Evolutionary conservation across 1,140 invertebrate species (phyloP).

Genomic region (Whitmania pigra): DNA sequence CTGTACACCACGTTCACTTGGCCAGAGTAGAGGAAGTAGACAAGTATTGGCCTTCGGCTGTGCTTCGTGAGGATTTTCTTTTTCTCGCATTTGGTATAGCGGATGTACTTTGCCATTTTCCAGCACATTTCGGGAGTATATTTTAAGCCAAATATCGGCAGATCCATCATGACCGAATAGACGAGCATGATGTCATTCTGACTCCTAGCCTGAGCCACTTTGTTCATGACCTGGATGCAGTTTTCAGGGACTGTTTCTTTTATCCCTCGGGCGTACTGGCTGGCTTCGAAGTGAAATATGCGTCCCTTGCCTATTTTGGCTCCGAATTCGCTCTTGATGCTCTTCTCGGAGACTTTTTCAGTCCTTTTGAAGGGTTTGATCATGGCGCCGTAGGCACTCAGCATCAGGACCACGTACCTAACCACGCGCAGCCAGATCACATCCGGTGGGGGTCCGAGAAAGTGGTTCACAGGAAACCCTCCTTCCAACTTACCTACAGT

Average conservation of each 20-base stretch:
- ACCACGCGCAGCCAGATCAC: background rate
- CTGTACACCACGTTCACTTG: background rate
- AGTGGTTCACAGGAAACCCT: background rate
- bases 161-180: conserved; percentile 3
- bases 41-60: background rate
- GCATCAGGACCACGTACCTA: background rate
- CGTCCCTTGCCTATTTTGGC: background rate
- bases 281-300: background rate
- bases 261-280: too few species aligned
- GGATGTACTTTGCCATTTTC: conserved; percentile 4
- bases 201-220: background rate
- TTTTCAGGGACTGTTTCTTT: background rate
- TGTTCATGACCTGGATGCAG: background rate
- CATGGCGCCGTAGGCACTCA: background rate
- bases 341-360: background rate
- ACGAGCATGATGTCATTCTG: background rate
- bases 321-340: background rate
- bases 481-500: background rate
- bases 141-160: background rate
- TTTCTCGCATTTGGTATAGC: background rate
- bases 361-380: conserved; percentile 4
- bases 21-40: conserved; percentile 9
- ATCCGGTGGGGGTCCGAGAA: background rate
- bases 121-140: background rate
- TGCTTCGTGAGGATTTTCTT: background rate